Base-by-base conservation (phyloP, 2,888 invertebrate genomes). In the Amorpha juglandis region DNA sequence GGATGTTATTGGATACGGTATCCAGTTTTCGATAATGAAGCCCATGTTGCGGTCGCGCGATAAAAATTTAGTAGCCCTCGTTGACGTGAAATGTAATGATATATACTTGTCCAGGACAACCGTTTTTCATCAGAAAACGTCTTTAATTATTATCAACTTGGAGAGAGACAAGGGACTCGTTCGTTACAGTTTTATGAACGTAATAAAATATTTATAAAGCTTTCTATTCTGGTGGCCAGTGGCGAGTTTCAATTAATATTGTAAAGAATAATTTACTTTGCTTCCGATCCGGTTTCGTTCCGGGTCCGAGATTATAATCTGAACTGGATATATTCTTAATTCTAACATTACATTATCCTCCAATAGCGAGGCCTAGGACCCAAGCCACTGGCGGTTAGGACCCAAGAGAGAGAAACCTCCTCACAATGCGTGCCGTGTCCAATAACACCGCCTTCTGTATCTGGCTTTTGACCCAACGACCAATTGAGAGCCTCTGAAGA, bases 51-150 rank as follows among this genome's bases (percentile, higher is more conserved):
- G 71, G 69, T 68, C 74, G 69, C 67, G 65, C 77, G 75, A 82
- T 84, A 84, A 84, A 84, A 84, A 83, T 84, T 83, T 79, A 84
- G 74, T 77, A 78, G 77, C 69, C 83, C 77, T 64, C 72, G 63
- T 64, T 78, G 74, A 76, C 76, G 66, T 74, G 72, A 78, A 78
- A 77, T 76, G 74, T 71, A 68, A 73, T 73, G 48, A 65, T 65
- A 19, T 27, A 58, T 38, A 58, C 35, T 50, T 64, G 42, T 50
- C 48, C 21, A 55, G 58, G 42, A 58, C 58, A 65, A 58, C 55
- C 48, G 55, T 58, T 58, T 58, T 47, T 21, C 47, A 27, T 58
- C 58, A 58, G 47, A 35, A 48, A 42, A 21, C 38, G 16, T 6
- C 1, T 58, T 58, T 58, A 65, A 65, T 65, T 48, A 58, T 65